These are phyloP conservation scores for Climacteris rufus DNA, from an alignment of 2,113 vertebrate species.

Conservation along the genomic window DNA sequence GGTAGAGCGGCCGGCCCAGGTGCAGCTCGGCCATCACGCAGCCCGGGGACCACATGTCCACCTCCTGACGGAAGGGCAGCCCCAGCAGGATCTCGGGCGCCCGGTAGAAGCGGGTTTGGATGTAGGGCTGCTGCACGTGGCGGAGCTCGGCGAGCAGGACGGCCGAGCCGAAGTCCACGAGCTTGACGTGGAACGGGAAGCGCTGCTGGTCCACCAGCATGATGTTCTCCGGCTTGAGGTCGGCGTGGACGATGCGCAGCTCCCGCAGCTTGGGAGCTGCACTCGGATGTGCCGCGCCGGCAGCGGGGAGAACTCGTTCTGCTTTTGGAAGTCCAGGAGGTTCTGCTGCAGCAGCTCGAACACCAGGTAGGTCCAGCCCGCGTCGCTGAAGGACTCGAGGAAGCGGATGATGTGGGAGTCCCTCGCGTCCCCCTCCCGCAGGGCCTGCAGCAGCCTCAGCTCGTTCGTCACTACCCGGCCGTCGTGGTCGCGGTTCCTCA, in stretches of 20 bases:
- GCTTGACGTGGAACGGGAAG: constrained; percentile 74
- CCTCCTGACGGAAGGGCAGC: constrained; percentile 76
- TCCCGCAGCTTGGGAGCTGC: constrained; percentile 78
- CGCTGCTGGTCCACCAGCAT: constrained; percentile 76
- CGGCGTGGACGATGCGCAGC: constrained; percentile 75
- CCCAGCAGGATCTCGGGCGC: constrained; percentile 78
- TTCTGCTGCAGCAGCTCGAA: constrained; percentile 79
- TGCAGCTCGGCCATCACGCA: constrained; percentile 74
- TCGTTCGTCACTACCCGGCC: constrained; percentile 66
- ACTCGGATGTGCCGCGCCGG: constrained; percentile 70
- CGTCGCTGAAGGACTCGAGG: constrained; percentile 64
- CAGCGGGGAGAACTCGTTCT: constrained; percentile 69
- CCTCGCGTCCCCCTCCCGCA: constrained; percentile 48
- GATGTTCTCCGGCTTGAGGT: constrained; percentile 80
- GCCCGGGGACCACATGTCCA: constrained; percentile 80
- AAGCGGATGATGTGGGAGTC: constrained; percentile 71
- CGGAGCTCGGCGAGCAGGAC: constrained; percentile 71
- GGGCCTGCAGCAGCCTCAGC: constrained; percentile 64
- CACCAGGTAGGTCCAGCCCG: constrained; percentile 70
- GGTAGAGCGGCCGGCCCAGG: constrained; percentile 78
- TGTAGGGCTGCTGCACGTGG: constrained; percentile 70
- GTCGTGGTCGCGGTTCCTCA: constrained; percentile 47
- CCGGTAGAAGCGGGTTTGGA: constrained; percentile 79
- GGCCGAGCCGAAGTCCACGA: constrained; percentile 77
- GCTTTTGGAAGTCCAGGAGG: constrained; percentile 75